Evolutionary conservation across 30 jellyfish, hydroid and myxozoan species (phyloP).

Genomic region (Aurelia aurita complex sp. Pacific): DNA sequence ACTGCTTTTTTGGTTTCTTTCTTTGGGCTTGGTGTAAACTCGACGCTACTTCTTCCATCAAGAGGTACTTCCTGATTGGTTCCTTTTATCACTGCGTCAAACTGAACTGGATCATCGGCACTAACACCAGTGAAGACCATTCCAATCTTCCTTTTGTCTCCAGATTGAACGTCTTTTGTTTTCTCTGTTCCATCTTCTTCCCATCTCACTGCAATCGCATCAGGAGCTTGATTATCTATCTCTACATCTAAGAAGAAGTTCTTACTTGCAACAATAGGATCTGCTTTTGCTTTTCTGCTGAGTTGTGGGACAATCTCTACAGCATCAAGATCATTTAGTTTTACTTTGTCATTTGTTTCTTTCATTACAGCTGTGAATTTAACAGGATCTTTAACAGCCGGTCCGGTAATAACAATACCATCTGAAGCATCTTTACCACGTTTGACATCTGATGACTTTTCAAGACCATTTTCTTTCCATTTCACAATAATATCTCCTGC

Average conservation of each 20-base stretch:
- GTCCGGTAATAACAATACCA: constrained; percentile 9
- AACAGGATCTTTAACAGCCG: background rate
- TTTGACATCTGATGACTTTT: constrained; percentile 1
- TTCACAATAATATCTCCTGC: constrained; percentile 22
- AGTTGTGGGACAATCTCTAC: constrained; percentile 15
- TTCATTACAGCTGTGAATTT: constrained; percentile 27
- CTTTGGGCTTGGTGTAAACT: constrained; percentile 22
- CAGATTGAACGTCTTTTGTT: background rate
- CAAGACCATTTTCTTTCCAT: constrained; percentile 24
- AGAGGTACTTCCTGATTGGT: constrained; percentile 14
- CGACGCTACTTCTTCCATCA: constrained; percentile 11
- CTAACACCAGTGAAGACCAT: background rate
- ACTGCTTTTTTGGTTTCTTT: background rate
- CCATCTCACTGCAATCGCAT: constrained; percentile 21
- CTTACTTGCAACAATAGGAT: constrained; percentile 11
- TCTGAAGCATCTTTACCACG: background rate
- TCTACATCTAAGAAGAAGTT: constrained; percentile 1
- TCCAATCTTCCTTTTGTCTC: background rate
- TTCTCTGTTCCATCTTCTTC: constrained; percentile 14
- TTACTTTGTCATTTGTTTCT: constrained; percentile 3
- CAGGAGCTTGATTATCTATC: constrained; percentile 20
- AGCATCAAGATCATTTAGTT: constrained; percentile 10
- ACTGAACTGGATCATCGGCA: constrained; percentile 11
- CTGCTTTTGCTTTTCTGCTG: background rate
- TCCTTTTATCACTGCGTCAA: constrained; percentile 20